Evolutionary conservation across 2,113 vertebrate genomes (phyloP), one percentile per base, ranked within the genome.

Genomic region (Lophura nycthemera): DNA sequence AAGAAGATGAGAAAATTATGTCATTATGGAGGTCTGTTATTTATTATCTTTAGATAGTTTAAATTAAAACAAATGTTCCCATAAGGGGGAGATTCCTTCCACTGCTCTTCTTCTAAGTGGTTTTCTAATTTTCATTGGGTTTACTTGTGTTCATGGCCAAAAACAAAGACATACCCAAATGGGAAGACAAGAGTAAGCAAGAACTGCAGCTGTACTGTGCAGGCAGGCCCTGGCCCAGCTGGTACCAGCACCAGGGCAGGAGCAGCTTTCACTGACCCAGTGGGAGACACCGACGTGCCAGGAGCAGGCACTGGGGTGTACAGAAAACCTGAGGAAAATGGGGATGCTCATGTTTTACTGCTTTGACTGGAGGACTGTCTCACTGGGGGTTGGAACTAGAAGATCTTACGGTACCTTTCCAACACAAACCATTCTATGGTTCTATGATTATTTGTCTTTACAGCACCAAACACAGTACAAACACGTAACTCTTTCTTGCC

Each of bases 11-110:
- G 47, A 4, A 93, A 94, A 91, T 84, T 69, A 83, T 75, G 21
- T 36, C n/a, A 78, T 88, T 69, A 69, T 30, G 29, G 70, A 86
- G 43, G 8, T n/a, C 69, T 92, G 52, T 69, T 88, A 71, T 69
- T 95, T 77, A 90, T 81, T 95, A 67, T 60, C 43, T 90, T 94
- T 43, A 86, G n/a, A 42, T 57, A 47, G 43, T 86, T 93, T 92
- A 82, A 84, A 72, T 88, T 80, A 91, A 73, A 93, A 30, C 30
- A 88, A 91, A 69, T 54, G 38, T 4, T 81, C 30, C 63, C 40
- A 59, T 48, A 88, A 90, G 36, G 8, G 16, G 27, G 45, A 83
- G 40, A 18, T 63, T 93, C 48, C 32, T 90, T 84, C 83, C 9
- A 1, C 57, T 78, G n/a, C 7, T 86, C 54, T 14, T 78, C 27